A percentile compares a stretch with the other conserved stretches of the same genome.
phyloP scores from a whole-genome alignment of 2,113 vertebrate genomes.

The Actenoides lindsayi region DNA sequence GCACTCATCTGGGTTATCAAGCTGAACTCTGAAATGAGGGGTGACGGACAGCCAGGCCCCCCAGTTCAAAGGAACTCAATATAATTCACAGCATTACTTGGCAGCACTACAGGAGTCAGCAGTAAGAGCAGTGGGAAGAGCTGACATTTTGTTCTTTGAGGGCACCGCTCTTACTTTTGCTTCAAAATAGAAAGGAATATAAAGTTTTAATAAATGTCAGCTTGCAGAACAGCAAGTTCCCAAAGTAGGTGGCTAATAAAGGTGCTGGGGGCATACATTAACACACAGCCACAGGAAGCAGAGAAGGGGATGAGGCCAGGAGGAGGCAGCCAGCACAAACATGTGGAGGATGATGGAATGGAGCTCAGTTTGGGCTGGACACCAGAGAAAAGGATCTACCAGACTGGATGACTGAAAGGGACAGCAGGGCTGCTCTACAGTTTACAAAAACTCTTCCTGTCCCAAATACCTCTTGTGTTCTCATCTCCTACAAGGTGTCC shows the following conservation, averaged over 20 bases:
- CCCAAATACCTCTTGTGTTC: background rate
- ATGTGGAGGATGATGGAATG: background rate
- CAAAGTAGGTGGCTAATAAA: background rate
- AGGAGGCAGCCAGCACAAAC: background rate
- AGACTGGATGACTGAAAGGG: background rate
- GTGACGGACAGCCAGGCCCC: background rate
- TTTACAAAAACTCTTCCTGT: background rate
- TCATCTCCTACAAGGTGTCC: background rate
- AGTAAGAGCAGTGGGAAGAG: background rate
- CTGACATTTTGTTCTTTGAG: background rate
- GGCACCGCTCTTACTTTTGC: background rate
- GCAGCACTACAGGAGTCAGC: background rate
- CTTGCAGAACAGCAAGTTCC: background rate
- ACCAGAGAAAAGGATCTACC: background rate
- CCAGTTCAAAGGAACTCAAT: background rate
- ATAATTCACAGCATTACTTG: background rate
- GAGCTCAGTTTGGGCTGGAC: background rate
- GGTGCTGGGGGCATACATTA: background rate
- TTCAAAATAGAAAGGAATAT: background rate
- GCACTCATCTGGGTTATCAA: background rate
- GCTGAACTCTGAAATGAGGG: background rate
- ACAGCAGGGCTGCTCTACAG: background rate
- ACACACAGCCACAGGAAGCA: background rate
- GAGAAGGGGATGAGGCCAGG: background rate
- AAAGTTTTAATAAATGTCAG: background rate